A percentile compares a stretch with the other conserved stretches of the same genome.
These are phyloP conservation scores for Herpailurus yagouaroundi DNA, from an alignment of 2,113 vertebrate species.

Conservation along the genomic window DNA sequence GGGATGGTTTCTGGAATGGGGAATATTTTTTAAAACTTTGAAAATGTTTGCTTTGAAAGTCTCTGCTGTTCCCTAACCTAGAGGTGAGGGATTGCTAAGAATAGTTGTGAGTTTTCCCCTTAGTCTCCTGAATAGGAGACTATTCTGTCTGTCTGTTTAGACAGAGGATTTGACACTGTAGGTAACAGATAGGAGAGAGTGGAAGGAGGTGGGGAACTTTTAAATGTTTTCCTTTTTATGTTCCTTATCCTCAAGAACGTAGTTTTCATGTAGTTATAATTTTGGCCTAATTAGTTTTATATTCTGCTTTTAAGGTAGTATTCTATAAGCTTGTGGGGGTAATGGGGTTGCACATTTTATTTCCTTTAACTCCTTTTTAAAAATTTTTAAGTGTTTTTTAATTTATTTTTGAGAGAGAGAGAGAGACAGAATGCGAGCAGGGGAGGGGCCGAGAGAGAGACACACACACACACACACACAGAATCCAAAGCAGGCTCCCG, in stretches of 20 bases:
- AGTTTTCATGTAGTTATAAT: neutral
- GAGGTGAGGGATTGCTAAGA: neutral
- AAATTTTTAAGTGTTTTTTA: no score
- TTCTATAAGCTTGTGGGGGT: neutral
- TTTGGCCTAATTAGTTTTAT: neutral
- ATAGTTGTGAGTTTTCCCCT: neutral
- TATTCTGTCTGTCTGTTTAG: neutral
- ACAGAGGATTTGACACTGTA: neutral
- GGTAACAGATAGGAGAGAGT: neutral
- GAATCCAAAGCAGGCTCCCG: no score
- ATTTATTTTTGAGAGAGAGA: no score
- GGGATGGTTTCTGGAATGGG: neutral
- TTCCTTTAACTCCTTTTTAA: neutral
- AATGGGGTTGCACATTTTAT: neutral
- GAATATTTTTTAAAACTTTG: neutral
- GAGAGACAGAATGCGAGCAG: no score
- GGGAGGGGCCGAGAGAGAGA: neutral
- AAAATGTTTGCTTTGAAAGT: slow-evolving; percentile 51
- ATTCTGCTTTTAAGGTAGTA: neutral
- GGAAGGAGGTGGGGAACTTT: neutral
- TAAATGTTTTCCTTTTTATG: neutral
- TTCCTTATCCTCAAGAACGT: neutral
- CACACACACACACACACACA: no score
- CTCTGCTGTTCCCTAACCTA: neutral
- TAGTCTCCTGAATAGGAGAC: neutral